These are phyloP conservation scores for Lissonota sp. DNA, from an alignment of 2,888 invertebrate genomes.

Conservation along the genomic window DNA sequence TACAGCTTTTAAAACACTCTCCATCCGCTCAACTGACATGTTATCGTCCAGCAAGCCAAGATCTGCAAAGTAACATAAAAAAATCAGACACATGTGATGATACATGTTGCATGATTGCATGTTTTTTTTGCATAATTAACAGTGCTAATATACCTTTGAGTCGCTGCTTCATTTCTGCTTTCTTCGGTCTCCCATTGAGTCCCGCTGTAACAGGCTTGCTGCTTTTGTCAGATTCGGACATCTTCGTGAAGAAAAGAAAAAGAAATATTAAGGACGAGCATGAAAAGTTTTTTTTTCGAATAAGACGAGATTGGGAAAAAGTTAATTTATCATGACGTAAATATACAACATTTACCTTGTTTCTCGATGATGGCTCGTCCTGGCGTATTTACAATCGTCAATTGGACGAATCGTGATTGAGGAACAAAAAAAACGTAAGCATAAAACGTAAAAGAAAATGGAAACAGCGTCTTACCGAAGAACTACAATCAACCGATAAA, in stretches of 20 bases:
- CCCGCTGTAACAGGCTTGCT: background rate
- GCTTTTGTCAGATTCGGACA: conserved; percentile 50
- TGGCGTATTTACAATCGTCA: no score
- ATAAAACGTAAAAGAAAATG: no score
- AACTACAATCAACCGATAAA: no score
- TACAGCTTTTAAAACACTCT: conserved; percentile 62
- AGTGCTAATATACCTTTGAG: conserved; percentile 65
- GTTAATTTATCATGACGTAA: no score
- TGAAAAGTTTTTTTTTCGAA: no score
- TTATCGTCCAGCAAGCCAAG: conserved; percentile 70
- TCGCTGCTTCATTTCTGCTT: conserved; percentile 58
- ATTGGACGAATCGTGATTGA: no score
- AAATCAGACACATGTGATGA: background rate
- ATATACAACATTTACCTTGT: no score
- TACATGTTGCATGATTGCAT: background rate
- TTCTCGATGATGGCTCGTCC: no score
- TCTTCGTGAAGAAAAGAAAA: conserved; percentile 26
- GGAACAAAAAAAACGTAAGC: no score
- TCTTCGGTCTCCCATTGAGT: background rate
- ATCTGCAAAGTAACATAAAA: conserved; percentile 63
- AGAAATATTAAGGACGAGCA: background rate
- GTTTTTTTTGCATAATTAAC: background rate
- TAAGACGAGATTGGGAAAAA: no score
- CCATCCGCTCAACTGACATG: conserved; percentile 70
- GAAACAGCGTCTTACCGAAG: no score